Conservation (phyloP, 2,113 vertebrate species). For the Bubo bubo region DNA sequence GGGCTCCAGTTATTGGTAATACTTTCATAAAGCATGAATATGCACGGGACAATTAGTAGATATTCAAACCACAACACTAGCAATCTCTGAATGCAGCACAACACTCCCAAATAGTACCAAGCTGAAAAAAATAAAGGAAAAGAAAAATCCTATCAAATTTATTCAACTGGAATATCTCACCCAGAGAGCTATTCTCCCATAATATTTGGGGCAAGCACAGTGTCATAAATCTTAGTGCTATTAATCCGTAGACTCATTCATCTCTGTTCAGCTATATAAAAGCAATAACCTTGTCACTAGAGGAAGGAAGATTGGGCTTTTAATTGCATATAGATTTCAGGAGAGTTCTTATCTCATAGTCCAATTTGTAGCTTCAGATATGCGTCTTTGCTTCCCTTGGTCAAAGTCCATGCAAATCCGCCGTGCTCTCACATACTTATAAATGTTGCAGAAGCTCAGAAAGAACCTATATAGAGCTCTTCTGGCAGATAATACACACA, state of each 20-base stretch:
- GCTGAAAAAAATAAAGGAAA: not conserved
- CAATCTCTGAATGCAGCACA: not conserved
- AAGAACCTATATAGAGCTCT: not conserved
- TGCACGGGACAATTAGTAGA: not conserved
- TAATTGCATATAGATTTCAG: constrained; percentile 71
- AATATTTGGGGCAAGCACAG: constrained; percentile 59
- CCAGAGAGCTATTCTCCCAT: constrained; percentile 24
- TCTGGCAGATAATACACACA: not conserved
- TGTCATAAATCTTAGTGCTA: constrained; percentile 71
- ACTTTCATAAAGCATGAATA: not conserved
- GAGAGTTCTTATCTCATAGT: constrained; percentile 60
- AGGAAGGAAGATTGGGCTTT: constrained; percentile 63
- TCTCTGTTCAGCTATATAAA: constrained; percentile 68
- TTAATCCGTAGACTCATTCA: constrained; percentile 67
- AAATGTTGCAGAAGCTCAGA: not conserved
- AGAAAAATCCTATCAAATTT: constrained; percentile 46
- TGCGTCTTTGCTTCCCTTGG: not conserved
- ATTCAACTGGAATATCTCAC: constrained; percentile 61
- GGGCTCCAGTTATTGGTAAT: not conserved
- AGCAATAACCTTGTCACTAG: constrained; percentile 72
- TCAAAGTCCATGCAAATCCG: constrained; percentile 49
- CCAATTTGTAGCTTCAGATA: constrained; percentile 57
- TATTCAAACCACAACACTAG: not conserved
- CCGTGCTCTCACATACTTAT: not conserved
- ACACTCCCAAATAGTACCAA: not conserved